Conservation (phyloP, 2,888 invertebrate species). For the Parasteatoda lunata region DNA sequence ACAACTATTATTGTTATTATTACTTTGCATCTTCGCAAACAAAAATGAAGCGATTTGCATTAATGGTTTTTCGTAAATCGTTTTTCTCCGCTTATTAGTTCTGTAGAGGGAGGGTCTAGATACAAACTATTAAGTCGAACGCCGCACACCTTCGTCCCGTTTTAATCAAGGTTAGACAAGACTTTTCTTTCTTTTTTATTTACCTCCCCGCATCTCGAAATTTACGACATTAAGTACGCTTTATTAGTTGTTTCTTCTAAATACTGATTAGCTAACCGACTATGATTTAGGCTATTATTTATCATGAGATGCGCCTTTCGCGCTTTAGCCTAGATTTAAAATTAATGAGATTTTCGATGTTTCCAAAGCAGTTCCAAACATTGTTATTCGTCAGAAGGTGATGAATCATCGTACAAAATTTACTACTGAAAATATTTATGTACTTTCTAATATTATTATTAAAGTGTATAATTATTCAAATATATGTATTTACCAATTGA, state of each 20-base stretch:
- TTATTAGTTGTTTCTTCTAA: conserved; percentile 59
- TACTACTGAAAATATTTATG: no score
- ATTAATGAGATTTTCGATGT: conserved; percentile 41
- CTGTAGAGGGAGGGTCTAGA: conserved; percentile 60
- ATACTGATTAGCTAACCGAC: conserved; percentile 50
- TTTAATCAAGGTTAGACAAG: conserved; percentile 68
- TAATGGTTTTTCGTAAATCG: conserved; percentile 68
- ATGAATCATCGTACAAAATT: no score
- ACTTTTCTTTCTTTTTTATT: not conserved
- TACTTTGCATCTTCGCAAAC: conserved; percentile 66
- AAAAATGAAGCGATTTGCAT: conserved; percentile 68
- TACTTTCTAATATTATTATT: no score
- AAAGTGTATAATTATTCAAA: no score
- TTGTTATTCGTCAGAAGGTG: no score
- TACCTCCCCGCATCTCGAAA: conserved; percentile 38
- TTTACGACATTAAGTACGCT: conserved; percentile 53
- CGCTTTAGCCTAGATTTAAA: conserved; percentile 34
- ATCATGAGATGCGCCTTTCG: conserved; percentile 8
- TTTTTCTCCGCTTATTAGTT: conserved; percentile 67
- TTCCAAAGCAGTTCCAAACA: not conserved
- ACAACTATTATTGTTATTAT: conserved; percentile 68
- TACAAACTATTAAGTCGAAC: conserved; percentile 66
- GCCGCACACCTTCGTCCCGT: conserved; percentile 58
- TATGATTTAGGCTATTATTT: conserved; percentile 45
- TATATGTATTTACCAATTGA: no score